phyloP scores from a whole-genome alignment of 1,140 invertebrate species.

The Drosophila nikananu region DNA sequence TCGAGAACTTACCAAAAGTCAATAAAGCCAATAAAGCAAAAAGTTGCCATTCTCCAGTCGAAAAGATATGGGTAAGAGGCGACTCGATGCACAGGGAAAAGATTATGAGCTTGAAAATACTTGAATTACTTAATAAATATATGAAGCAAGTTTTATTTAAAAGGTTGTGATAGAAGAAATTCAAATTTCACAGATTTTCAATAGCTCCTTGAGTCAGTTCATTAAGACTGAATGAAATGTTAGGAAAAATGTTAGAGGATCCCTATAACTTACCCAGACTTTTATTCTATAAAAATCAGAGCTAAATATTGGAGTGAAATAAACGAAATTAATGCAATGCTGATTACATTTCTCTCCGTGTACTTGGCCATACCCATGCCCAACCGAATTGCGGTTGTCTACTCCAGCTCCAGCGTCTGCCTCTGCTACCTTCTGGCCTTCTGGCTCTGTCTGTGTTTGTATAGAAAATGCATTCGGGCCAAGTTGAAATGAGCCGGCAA shows the following conservation, averaged over 20 bases:
- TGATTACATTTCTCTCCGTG: not conserved
- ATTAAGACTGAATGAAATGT: not conserved
- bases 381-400: slow-evolving; percentile 73
- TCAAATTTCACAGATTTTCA: not conserved
- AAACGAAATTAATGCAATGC: too few species aligned
- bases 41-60: slow-evolving; percentile 55
- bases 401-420: slow-evolving; percentile 29
- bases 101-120: not conserved
- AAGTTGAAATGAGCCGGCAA: slow-evolving; percentile 81
- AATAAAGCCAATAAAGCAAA: slow-evolving; percentile 83
- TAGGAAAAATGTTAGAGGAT: not conserved
- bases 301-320: too few species aligned
- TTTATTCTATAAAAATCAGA: not conserved
- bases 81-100: slow-evolving; percentile 5
- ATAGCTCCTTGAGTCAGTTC: not conserved
- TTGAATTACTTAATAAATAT: not conserved
- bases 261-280: not conserved
- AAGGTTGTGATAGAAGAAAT: not conserved
- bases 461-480: slow-evolving; percentile 81
- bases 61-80: slow-evolving; percentile 21
- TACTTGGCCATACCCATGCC: slow-evolving; percentile 35
- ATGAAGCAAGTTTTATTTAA: not conserved
- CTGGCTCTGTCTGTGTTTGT: slow-evolving; percentile 57
- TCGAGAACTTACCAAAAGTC: slow-evolving; percentile 78
- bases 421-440: slow-evolving; percentile 12